Conservation (phyloP, 2,888 invertebrate species). For the Abrostola triplasia region DNA sequence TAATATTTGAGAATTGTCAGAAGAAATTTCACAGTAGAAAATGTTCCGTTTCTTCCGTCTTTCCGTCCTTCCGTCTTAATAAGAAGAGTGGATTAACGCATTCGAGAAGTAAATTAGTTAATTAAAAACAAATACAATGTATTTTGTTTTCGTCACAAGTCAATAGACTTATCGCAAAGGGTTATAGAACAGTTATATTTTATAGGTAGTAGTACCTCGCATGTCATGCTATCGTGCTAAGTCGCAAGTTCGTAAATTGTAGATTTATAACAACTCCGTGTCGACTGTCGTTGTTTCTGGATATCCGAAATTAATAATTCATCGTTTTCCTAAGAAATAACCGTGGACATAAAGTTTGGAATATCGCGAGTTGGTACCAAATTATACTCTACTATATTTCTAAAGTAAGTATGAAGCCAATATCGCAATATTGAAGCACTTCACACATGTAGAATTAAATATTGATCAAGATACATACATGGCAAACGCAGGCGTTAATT, state of each 20-base stretch:
- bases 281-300: conserved; percentile 21
- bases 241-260: conserved; percentile 30
- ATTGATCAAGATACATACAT: too few relatives aligned
- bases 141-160: not conserved
- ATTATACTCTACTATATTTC: not conserved
- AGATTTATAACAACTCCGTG: conserved; percentile 21
- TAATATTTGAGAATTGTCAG: not conserved
- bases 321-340: conserved; percentile 20
- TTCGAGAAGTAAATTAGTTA: too few relatives aligned
- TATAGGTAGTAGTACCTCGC: conserved; percentile 6
- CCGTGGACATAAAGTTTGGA: conserved; percentile 15
- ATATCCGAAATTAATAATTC: conserved; percentile 27
- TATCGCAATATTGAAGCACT: too few relatives aligned
- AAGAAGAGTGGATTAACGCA: not conserved
- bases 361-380: conserved; percentile 41
- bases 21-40: not conserved
- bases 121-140: not conserved
- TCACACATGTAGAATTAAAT: too few relatives aligned
- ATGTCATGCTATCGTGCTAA: conserved; percentile 23
- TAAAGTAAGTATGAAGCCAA: too few relatives aligned
- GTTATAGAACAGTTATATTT: not conserved
- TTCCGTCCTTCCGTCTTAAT: not conserved
- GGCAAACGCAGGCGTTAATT: too few relatives aligned
- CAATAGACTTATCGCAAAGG: not conserved
- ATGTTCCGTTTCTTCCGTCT: not conserved